Base-by-base conservation (phyloP, 2,113 vertebrate genomes). In the Nerophis ophidion region DNA sequence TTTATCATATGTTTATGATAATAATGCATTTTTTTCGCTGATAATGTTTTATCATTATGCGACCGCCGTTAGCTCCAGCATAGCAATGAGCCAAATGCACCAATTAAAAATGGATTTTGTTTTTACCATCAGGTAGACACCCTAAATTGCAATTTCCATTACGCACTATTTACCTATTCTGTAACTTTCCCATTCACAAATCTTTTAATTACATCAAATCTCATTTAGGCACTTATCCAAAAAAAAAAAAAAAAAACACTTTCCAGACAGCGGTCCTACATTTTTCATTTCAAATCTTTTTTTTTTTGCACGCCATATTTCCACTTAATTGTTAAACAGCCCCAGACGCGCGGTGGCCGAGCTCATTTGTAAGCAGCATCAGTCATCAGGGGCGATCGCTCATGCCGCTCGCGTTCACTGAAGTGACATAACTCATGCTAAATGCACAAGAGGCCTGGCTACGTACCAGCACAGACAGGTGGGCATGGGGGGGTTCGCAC, bases 151-250 rank as follows among this genome's bases (percentile, higher is more conserved):
- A 48, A 59, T 59, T 48, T 47, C n/a, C 54, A 56, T 56, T 42
- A 42, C 13, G 16, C 12, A 9, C n/a, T 6, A n/a, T 36, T 55
- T 8, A 55, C 35, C 53, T 55, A 38, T 56, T 44, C 38, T 44
- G 10, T 19, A 19, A 56, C 36, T 6, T 38, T 17, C 36, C 38
- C 54, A 56, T 56, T 56, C 7, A 42, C 54, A 56, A 42, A 56
- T 56, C 54, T 56, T 56, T 42, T 56, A 56, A 56, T 56, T 56
- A 56, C 54, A 56, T 56, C 54, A 44, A 44, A 38, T 42, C 42
- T 38, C 36, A 56, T 56, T 56, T 56, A 4, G 16, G 38, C 38
- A 42, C 38, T 42, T 56, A 44, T 56, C 54, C 17, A 2, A 2
- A 2, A 1, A 1, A 26, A 26, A 26, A 26, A 26, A 26, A 26